These are phyloP conservation scores for Tenthredo scrophulariae DNA, from an alignment of 2,888 invertebrate species.

Conservation along the genomic window DNA sequence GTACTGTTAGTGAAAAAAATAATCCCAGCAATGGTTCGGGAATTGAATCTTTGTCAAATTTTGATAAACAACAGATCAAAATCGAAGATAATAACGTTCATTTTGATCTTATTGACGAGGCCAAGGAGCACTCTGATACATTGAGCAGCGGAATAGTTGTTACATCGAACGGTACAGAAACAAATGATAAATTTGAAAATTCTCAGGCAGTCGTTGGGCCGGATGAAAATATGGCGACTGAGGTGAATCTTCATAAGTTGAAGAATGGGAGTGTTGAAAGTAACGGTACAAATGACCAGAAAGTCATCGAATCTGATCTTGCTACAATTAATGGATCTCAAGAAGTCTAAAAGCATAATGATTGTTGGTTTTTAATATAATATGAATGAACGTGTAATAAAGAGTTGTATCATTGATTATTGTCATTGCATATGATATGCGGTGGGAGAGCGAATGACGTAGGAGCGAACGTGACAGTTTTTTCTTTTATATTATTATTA, in stretches of 20 bases:
- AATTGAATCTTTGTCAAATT: constrained; percentile 47
- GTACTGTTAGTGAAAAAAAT: constrained; percentile 38
- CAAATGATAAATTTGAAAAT: constrained; percentile 12
- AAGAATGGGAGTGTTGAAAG: constrained; percentile 27
- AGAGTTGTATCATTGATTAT: constrained; percentile 38
- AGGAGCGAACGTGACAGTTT: constrained; percentile 51
- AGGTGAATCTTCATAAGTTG: background rate
- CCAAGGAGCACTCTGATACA: background rate
- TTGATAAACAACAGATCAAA: constrained; percentile 31
- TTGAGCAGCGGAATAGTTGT: background rate
- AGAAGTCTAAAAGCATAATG: constrained; percentile 43
- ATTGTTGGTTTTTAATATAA: constrained; percentile 42
- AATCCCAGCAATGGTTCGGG: constrained; percentile 24
- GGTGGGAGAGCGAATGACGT: constrained; percentile 42
- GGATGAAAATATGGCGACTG: background rate
- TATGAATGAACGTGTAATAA: constrained; percentile 44
- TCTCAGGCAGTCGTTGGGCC: background rate
- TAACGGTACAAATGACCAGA: constrained; percentile 36
- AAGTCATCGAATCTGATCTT: constrained; percentile 26
- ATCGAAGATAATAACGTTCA: background rate
- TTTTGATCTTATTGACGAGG: background rate
- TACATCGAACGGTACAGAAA: background rate
- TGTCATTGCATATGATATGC: constrained; percentile 26
- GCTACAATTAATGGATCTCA: constrained; percentile 43
- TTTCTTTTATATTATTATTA: constrained; percentile 25